phyloP scores from a whole-genome alignment of 1,140 invertebrate species.

The Platyscapa corneri region DNA sequence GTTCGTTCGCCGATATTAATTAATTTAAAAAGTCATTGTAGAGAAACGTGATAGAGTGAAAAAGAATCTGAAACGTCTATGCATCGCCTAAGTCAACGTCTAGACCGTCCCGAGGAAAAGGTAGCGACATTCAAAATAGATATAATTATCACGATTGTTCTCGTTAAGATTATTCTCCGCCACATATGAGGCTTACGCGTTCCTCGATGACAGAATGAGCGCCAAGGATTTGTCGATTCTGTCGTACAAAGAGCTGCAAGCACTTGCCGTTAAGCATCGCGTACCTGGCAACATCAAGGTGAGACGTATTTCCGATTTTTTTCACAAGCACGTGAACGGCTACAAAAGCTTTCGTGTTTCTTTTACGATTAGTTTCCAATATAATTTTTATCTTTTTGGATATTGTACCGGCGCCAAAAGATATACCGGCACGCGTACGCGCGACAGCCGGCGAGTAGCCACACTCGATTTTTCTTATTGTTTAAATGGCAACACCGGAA shows the following conservation, averaged over 20 bases:
- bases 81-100: background rate
- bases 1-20: background rate
- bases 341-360: background rate
- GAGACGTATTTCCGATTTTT: conserved; percentile 26
- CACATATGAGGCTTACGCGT: conserved; percentile 7
- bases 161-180: background rate
- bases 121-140: background rate
- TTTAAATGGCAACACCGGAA: background rate
- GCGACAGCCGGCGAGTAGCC: background rate
- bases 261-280: conserved; percentile 61
- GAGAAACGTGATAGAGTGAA: background rate
- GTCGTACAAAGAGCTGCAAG: conserved; percentile 68
- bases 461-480: background rate
- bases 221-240: conserved; percentile 60
- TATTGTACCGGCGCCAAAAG: background rate
- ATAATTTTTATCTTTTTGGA: too few species aligned
- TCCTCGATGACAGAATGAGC: conserved; percentile 57
- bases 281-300: conserved; percentile 70
- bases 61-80: background rate
- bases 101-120: background rate
- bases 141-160: background rate
- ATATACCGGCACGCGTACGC: background rate
- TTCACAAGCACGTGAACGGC: background rate
- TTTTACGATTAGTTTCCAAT: too few species aligned
- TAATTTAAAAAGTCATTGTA: background rate